Base-by-base conservation (phyloP, 2,113 vertebrate species). In the Rhynchopsitta pachyrhyncha region DNA sequence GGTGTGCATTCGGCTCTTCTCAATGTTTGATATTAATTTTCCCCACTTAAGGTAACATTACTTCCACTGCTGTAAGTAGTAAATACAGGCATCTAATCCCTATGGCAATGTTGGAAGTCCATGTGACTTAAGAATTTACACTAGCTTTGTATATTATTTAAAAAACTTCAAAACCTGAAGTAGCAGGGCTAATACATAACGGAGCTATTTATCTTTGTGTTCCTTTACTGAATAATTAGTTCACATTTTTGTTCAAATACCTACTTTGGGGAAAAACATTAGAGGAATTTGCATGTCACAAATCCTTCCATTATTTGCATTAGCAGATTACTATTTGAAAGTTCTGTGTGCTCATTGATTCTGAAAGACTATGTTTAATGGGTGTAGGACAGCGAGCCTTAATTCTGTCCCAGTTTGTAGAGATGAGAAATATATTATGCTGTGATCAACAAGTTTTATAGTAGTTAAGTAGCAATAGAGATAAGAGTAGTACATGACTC, bases 291-390 rank as follows among this genome's bases (percentile, higher is more conserved):
- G 19, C 52, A n/a, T 35, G 15, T 33, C 1, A 1, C 33, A 88
- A 67, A 49, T 70, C 59, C 67, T 88, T 82, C 27, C 12, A 44
- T 29, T 4, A 33, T 68, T 88, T 82, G 17, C 31, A 11, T 53
- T 69, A 37, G 17, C 15, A 69, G 11, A 37, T 37, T 44, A 25
- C 10, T 67, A 19, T n/a, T 68, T 42, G 15, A 55, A 82, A 13
- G 1, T 50, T 76, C 14, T 2, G 0, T 53, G 11, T 57, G 15
- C 23, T 92, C 10, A 49, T 16, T 86, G 9, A 19, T 67, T 57
- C 1, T 1, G 81, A 70, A 52, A 11, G 39, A 39, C 13, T 49
- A 8, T 1, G 0, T 39, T 74, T 50, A 47, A 27, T 25, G 15
- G 10, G 3, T 1, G 3, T n/a, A 77, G 24, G 10, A 77, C 35